Evolutionary conservation across 2,797 vertebrate species (phyloP), one percentile per base, ranked within the genome.

Genomic region (Pipistrellus pipistrellus): DNA sequence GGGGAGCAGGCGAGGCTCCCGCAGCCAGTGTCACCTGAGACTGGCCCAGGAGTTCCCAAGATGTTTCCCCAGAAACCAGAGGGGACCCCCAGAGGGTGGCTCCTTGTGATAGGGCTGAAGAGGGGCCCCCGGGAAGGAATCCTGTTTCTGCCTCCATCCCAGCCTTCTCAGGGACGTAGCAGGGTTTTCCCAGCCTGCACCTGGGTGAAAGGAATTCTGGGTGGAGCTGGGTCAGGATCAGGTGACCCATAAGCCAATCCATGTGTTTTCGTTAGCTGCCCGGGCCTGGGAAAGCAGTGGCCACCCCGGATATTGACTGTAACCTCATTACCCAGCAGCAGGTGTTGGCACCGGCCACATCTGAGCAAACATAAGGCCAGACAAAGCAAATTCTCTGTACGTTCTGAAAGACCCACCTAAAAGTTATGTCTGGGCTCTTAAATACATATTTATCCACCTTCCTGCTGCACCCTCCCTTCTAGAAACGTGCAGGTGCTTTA

Each of bases 311-410:
- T 64, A 15, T 7, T 77, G 81, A 80, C 83, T 51, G 23, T 53
- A 23, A 76, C 69, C 78, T 73, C 25, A 1, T 82, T 73, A 23
- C 57, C 9, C 46, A 59, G 59, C 69, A 35, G 27, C 44, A 21
- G 38, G 77, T 23, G 55, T 64, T 84, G 84, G 53, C 91, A 15
- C 38, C 3, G 2, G 64, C 46, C n/a, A 1, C 18, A 9, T 66
- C 51, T 91, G 64, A 78, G 71, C 82, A 77, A 75, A 89, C 89
- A 66, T 20, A n/a, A 14, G 41, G 86, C 71, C 86, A 59, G 71
- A 87, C 86, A 93, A 68, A 57, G 82, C 87, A 85, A 59, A 82
- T 82, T 80, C 73, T 85, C 59, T 15, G 57, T 44, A 51, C 23
- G 32, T 35, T 76, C 66, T 53, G 15, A 51, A 73, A 89, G 64